Base-by-base conservation (phyloP, 2,113 vertebrate species). In the Protobothrops mucrosquamatus region DNA sequence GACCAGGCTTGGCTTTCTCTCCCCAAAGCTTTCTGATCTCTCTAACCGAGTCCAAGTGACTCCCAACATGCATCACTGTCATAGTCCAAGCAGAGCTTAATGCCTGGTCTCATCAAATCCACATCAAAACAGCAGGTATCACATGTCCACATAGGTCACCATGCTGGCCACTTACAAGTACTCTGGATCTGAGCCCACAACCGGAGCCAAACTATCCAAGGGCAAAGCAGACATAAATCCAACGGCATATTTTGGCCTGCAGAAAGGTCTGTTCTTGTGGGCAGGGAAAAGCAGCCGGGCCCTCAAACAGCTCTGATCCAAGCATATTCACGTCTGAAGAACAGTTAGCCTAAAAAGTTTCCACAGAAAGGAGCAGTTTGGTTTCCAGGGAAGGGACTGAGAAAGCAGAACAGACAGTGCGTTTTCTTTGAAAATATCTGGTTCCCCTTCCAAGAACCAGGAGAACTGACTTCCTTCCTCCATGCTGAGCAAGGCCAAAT, bases 191-290 rank as follows among this genome's bases (percentile, higher is more conserved):
- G 1, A 46, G 39, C 81, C 54, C 29, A 24, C 46, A 15, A 3
- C 12, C 8, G 6, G 64, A 43, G 64, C 51, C 55, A 55, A 91
- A 56, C 9, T 10, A 43, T 3, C 10, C 51, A 55, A 18, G 52
- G 54, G 9, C 12, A 56, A 74, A 54, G 20, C 61, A 39, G 18
- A n/a, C 8, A 2, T 10, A 5, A 52, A 15, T 20, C 14, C 34
- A 57, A 39, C 1, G 10, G 5, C n/a, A 22, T 34, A 11, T 48
- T 34, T 2, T 6, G 61, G 22, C 3, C 5, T 8, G 59, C 64
- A 18, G n/a, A 55, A 81, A 11, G n/a, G n/a, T 2, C 10, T 3
- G 1, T 64, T 3, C 34, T 9, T 10, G 0, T 1, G 5, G 51
- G 2, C 11, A 39, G 85, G 12, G 2, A 23, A 7, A 4, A 34